Base-by-base conservation (phyloP, 2,888 invertebrate species). In the Hirtodrosophila histrioides region DNA sequence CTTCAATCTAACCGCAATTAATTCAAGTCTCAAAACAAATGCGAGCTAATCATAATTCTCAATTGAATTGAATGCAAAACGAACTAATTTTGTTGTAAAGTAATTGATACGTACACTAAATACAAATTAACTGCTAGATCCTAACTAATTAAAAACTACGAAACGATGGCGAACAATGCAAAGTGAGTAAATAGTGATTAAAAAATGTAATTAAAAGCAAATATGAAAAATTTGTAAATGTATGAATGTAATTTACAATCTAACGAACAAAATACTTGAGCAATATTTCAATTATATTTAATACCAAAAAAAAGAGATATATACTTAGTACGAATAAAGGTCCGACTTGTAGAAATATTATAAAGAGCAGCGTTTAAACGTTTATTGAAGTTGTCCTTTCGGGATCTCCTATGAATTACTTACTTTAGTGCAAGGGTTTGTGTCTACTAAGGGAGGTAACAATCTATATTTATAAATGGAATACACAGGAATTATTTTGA, bases 231-330 rank as follows among this genome's bases (percentile, higher is more conserved):
- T 79, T 43, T 68, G 68, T 77, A 58, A 69, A 78, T 57, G 31
- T 31, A 31, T 74, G 70, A 76, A 67, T 67, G 70, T 66, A 72
- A 57, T 58, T 17, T 70, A 75, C 77, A 79, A 79, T 82, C 58
- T 62, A 76, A 72, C 55, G 55, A 57, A 39, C 67, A 51, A 62
- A 50, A 60, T 79, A 73, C 73, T 83, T 75, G 75, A 87, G 85
- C 85, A 85, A 86, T 85, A 86, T 75, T 85, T 86, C 86, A 85
- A 86, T 87, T 83, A 75, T 71, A 63, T 53, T 68, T 51, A 65
- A 58, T 61, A 50, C 41, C 17, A 29, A 27, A 27, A 40, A 65
- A 48, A 27, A 27, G 64, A 48, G 33, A 57, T 48, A 50, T 68
- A 67, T 41, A 27, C 55, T 62, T 57, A 69, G 53, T 11, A 62